phyloP scores from a whole-genome alignment of 2,113 vertebrate genomes.

The Panthera uncia region DNA sequence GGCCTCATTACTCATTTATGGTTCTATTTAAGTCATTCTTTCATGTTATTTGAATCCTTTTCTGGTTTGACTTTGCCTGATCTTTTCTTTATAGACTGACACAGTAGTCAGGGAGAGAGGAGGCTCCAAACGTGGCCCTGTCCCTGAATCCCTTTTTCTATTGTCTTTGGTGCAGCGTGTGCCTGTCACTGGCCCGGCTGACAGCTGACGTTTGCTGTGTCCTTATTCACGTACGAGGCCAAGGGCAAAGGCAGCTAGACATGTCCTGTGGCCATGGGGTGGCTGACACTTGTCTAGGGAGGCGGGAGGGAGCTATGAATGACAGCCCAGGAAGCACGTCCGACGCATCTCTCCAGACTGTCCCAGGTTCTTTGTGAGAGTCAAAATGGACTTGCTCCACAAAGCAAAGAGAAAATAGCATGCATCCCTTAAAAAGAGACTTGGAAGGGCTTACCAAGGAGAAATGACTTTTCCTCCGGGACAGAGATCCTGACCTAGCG shows the following conservation, averaged over 20 bases:
- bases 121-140: neutral
- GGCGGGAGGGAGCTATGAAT: neutral
- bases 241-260: neutral
- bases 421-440: neutral
- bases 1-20: slow-evolving; percentile 38
- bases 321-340: neutral
- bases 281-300: neutral
- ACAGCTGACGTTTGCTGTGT: neutral
- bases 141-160: neutral
- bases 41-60: slow-evolving; percentile 28
- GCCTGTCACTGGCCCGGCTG: neutral
- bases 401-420: neutral
- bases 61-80: neutral
- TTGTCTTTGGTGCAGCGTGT: neutral
- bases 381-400: neutral
- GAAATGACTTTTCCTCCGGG: neutral
- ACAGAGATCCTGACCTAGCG: too few relatives aligned
- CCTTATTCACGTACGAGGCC: neutral
- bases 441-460: neutral
- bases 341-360: neutral
- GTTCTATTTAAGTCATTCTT: slow-evolving; percentile 33
- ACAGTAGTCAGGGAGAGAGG: neutral
- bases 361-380: neutral
- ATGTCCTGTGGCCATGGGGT: neutral
- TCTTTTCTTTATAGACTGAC: neutral